These are phyloP conservation scores for Orbicella faveolata DNA, from an alignment of 64 coral and sea anemone genomes.

Conservation along the genomic window DNA sequence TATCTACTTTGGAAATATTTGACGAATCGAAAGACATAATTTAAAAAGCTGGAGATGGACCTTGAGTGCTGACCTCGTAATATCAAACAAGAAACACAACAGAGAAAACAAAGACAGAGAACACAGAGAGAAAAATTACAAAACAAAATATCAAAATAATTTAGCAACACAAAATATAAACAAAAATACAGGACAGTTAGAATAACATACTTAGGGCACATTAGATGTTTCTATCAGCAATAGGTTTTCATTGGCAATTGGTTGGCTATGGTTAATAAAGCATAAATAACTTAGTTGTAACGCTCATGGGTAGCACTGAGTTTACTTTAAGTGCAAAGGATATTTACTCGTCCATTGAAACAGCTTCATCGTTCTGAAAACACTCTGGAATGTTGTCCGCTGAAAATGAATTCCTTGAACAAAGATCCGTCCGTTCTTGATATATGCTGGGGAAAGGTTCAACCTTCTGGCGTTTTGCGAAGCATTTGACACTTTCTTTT, in stretches of 20 bases:
- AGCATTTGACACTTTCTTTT: too few species aligned
- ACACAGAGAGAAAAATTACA: too few species aligned
- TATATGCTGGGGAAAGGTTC: background rate
- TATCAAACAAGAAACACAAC: too few species aligned
- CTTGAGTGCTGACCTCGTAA: too few species aligned
- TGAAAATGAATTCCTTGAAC: background rate
- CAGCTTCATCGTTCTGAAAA: too few species aligned
- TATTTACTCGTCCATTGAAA: background rate
- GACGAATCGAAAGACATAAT: background rate
- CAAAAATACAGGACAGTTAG: background rate
- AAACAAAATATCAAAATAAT: background rate
- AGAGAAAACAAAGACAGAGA: too few species aligned
- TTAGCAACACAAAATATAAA: background rate
- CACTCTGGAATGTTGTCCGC: background rate
- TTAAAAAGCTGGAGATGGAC: background rate
- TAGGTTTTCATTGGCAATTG: background rate
- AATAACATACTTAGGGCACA: conserved; percentile 12
- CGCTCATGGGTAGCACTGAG: background rate
- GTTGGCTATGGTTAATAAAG: background rate
- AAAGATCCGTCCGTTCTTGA: background rate
- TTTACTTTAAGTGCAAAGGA: background rate
- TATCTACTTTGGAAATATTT: background rate
- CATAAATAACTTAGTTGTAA: background rate
- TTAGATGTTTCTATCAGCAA: conserved; percentile 1
- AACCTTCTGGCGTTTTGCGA: background rate